A percentile compares a stretch with the other conserved stretches of the same genome.
phyloP scores from a whole-genome alignment of 1,140 invertebrate genomes.

The Brachionus paranguensis region DNA sequence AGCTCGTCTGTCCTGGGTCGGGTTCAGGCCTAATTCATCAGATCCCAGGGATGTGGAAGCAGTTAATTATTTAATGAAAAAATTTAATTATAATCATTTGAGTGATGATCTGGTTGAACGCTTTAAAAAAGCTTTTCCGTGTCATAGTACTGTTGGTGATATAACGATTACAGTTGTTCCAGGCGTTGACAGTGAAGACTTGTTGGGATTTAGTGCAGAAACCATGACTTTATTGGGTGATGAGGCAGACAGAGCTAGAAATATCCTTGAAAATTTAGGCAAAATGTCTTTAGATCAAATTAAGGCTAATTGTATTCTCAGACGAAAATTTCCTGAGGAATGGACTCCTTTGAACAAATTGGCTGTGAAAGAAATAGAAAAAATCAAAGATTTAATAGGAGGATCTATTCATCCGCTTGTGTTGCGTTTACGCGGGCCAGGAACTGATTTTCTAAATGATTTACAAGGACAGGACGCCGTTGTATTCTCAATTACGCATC shows the following conservation, averaged over 20 bases:
- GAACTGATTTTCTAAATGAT: neutral
- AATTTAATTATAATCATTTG: neutral
- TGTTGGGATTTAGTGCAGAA: neutral
- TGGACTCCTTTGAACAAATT: neutral
- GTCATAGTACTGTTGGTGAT: neutral
- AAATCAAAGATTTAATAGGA: neutral
- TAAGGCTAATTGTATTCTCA: neutral
- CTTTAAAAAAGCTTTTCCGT: neutral
- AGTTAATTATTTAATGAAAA: neutral
- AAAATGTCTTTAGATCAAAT: neutral
- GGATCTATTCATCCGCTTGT: neutral
- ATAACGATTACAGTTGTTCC: neutral
- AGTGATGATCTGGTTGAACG: neutral
- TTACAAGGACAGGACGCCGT: neutral
- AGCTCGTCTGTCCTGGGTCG: neutral
- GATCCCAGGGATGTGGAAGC: neutral
- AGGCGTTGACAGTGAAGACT: conserved; percentile 3
- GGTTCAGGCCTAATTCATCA: neutral
- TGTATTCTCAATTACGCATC: neutral
- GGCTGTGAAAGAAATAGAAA: neutral
- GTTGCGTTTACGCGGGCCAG: neutral
- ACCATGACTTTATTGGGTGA: neutral
- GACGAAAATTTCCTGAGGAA: conserved; percentile 1
- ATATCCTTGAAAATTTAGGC: neutral
- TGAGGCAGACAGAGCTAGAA: neutral